These are phyloP conservation scores for Cephalophus harveyi DNA, from an alignment of 2,113 vertebrate species.

Conservation along the genomic window DNA sequence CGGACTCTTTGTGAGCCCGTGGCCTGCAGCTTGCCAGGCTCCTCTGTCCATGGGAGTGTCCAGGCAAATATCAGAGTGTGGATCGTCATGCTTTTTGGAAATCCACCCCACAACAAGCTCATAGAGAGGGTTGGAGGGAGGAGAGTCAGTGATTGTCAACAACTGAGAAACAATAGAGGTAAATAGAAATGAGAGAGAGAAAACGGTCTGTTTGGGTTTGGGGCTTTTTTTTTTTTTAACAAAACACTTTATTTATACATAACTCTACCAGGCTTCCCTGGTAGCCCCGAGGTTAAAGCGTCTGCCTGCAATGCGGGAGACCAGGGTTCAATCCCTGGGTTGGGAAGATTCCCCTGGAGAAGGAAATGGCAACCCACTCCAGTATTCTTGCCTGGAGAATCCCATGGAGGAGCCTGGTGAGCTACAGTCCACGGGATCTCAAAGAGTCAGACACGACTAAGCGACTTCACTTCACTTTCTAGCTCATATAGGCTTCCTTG, in stretches of 20 bases:
- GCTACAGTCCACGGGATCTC: too few species aligned
- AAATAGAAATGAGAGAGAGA: not conserved
- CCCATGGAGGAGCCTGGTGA: too few species aligned
- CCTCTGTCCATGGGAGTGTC: not conserved
- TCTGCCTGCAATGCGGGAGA: too few species aligned
- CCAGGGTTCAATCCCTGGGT: too few species aligned
- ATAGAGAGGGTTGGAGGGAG: not conserved
- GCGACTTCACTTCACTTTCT: too few species aligned
- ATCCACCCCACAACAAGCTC: not conserved
- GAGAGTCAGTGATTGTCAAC: not conserved
- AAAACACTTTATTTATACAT: not conserved
- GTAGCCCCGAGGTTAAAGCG: too few species aligned
- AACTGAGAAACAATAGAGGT: not conserved
- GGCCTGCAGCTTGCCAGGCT: not conserved
- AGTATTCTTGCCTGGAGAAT: too few species aligned
- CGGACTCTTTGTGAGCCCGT: not conserved
- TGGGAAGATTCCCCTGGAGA: too few species aligned
- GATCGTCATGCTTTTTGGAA: not conserved
- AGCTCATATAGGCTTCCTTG: not conserved
- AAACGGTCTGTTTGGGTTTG: not conserved
- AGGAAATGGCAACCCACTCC: too few species aligned
- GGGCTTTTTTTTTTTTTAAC: not conserved
- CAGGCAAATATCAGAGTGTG: not conserved
- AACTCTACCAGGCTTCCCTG: not conserved
- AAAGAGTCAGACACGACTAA: too few species aligned